Conservation (phyloP, 2,797 vertebrate genomes). For the Scleropages formosus region DNA sequence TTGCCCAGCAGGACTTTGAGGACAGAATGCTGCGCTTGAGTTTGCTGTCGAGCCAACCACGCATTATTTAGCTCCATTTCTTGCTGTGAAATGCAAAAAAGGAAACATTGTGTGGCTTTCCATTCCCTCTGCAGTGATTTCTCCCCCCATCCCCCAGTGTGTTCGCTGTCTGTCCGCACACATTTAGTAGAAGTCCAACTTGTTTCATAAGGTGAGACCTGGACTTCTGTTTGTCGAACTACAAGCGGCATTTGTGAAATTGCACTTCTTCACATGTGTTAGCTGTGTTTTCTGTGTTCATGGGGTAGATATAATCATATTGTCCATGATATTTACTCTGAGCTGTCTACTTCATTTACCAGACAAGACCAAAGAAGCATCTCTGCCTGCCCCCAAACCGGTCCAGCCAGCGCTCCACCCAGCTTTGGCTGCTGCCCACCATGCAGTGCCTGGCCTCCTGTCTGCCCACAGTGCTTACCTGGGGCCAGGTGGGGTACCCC, state of each 20-base stretch:
- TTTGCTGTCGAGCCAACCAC: not conserved
- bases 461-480: constrained; percentile 82
- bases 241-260: not conserved
- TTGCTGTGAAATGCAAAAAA: constrained; percentile 3
- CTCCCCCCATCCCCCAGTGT: not conserved
- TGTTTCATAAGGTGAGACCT: not conserved
- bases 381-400: constrained; percentile 73
- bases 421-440: constrained; percentile 71
- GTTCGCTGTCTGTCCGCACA: not conserved
- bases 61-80: not conserved
- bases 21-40: not conserved
- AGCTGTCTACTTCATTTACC: constrained; percentile 10
- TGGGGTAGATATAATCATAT: not conserved
- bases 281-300: not conserved
- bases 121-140: not conserved
- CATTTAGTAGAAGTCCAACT: not conserved
- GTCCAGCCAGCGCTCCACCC: constrained; percentile 68
- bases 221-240: not conserved
- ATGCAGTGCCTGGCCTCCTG: constrained; percentile 80
- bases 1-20: not conserved
- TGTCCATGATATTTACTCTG: not conserved
- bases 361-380: constrained; percentile 94
- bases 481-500: constrained; percentile 66
- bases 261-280: not conserved
- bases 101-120: not conserved